These are phyloP conservation scores for Clytia hemisphaerica DNA, from an alignment of 30 jellyfish, hydroid and myxozoan species.

Conservation along the genomic window DNA sequence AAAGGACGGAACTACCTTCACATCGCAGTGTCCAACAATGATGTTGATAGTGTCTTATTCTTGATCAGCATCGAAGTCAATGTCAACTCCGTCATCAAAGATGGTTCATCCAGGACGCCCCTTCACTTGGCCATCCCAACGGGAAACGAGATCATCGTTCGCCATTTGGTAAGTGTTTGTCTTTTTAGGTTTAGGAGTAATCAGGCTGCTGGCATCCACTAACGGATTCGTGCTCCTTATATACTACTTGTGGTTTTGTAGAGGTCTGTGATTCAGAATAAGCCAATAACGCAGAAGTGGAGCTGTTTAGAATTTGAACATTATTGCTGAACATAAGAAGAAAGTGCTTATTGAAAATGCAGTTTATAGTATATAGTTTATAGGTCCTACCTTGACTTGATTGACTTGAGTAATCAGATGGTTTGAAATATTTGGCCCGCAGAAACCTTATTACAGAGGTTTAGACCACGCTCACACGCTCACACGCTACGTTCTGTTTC, in stretches of 20 bases:
- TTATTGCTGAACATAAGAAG: too few relatives aligned
- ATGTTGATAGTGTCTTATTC: slow-evolving; percentile 80
- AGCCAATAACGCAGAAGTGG: too few relatives aligned
- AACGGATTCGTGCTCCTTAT: not conserved
- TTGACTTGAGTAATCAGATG: too few relatives aligned
- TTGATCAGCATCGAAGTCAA: slow-evolving; percentile 82
- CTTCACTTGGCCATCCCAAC: slow-evolving; percentile 83
- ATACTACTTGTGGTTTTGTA: too few relatives aligned
- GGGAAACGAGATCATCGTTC: slow-evolving; percentile 81
- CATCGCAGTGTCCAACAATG: slow-evolving; percentile 66
- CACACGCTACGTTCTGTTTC: too few relatives aligned
- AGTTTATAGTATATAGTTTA: too few relatives aligned
- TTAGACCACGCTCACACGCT: too few relatives aligned
- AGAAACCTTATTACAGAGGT: too few relatives aligned
- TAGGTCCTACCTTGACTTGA: too few relatives aligned
- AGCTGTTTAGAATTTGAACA: not conserved
- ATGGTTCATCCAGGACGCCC: slow-evolving; percentile 82
- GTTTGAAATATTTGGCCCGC: too few relatives aligned
- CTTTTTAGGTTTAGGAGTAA: not conserved
- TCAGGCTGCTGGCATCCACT: not conserved
- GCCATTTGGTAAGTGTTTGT: slow-evolving; percentile 65
- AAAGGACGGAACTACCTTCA: slow-evolving; percentile 90
- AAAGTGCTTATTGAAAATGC: too few relatives aligned
- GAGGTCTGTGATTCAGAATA: too few relatives aligned
- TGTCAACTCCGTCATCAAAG: slow-evolving; percentile 71